Conservation (phyloP, 2,888 invertebrate species). For the Melanotus villosus region DNA sequence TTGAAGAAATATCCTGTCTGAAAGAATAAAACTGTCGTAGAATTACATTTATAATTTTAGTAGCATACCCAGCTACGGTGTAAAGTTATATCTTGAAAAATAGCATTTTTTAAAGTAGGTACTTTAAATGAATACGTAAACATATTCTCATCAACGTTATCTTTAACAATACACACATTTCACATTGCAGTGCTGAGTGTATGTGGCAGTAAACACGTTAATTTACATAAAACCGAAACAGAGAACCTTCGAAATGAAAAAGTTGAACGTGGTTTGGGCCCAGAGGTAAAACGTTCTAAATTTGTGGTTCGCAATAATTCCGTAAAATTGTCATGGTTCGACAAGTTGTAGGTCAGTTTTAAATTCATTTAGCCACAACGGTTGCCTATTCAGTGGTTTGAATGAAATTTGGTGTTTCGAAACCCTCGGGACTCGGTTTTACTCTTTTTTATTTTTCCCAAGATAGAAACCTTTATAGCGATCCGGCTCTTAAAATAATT, state of each 20-base stretch:
- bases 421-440: background rate
- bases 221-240: conserved; percentile 7
- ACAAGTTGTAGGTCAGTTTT: background rate
- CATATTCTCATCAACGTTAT: background rate
- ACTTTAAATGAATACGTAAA: background rate
- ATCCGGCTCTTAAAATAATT: conserved; percentile 22
- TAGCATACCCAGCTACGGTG: too few species aligned
- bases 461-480: background rate
- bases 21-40: too few species aligned
- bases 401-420: too few species aligned
- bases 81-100: too few species aligned
- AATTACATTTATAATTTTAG: too few species aligned
- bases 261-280: conserved; percentile 7
- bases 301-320: conserved; percentile 2
- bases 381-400: too few species aligned
- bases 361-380: background rate
- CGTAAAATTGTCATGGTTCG: background rate
- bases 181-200: background rate
- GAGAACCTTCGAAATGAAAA: conserved; percentile 7
- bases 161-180: background rate
- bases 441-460: background rate
- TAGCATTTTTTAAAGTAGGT: background rate
- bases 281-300: background rate
- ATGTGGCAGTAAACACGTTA: conserved; percentile 9
- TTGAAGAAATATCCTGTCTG: too few species aligned